Percentiles rank a stretch among this genome's conserved stretches.
These are phyloP conservation scores for Trilocha varians DNA, from an alignment of 2,888 invertebrate species.

Conservation along the genomic window DNA sequence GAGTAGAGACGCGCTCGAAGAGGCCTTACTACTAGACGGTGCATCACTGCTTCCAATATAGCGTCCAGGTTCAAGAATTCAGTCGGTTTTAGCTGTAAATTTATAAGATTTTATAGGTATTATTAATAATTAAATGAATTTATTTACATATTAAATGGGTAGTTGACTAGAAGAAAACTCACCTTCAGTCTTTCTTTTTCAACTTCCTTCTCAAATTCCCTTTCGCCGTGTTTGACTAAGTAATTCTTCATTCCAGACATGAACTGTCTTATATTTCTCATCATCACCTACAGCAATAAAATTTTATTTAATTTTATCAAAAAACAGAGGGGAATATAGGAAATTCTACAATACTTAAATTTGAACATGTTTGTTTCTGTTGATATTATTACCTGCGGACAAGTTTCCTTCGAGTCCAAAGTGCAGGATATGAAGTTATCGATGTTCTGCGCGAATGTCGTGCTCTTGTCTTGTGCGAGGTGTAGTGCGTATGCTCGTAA, in stretches of 20 bases:
- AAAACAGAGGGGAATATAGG: neutral
- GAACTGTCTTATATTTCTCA: constrained; percentile 95
- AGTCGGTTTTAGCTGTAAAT: constrained; percentile 82
- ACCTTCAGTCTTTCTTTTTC: constrained; percentile 88
- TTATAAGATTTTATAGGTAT: no score
- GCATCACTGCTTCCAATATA: constrained; percentile 95
- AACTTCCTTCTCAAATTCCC: constrained; percentile 92
- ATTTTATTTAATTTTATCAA: neutral
- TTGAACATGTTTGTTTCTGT: no score
- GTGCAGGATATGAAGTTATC: constrained; percentile 96
- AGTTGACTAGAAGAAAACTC: constrained; percentile 14
- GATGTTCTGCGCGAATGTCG: constrained; percentile 93
- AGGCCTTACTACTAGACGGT: constrained; percentile 90
- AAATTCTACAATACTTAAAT: neutral
- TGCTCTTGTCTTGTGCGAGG: constrained; percentile 86
- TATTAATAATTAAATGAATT: no score
- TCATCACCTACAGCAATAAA: constrained; percentile 73
- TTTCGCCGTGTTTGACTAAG: constrained; percentile 95
- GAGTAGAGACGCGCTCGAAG: constrained; percentile 87
- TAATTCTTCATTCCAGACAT: constrained; percentile 99
- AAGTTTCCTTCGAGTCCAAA: constrained; percentile 88
- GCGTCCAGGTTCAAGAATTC: constrained; percentile 97
- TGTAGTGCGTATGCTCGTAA: constrained; percentile 85
- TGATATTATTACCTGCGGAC: constrained; percentile 81
- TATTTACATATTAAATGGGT: no score